Conservation (phyloP, 2,113 vertebrate species). For the Helogale parvula region DNA sequence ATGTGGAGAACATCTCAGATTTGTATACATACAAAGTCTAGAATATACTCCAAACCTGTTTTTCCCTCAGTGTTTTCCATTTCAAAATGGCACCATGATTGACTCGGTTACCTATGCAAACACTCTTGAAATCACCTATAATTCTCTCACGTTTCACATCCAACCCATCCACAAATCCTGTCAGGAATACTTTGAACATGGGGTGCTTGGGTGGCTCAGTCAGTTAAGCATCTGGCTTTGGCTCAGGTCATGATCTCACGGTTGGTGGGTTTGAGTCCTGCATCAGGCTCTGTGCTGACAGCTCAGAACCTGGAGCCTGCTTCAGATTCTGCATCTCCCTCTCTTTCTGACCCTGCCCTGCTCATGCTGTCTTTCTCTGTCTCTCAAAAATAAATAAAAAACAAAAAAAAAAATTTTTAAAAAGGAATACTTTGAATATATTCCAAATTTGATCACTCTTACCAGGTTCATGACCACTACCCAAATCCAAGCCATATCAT, state of each 20-base stretch:
- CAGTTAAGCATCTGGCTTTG: no score
- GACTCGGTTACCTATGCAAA: background rate
- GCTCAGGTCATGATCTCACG: no score
- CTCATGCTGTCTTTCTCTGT: no score
- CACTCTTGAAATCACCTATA: background rate
- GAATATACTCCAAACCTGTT: background rate
- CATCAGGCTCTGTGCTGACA: no score
- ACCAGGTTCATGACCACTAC: background rate
- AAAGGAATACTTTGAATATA: background rate
- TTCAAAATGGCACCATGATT: background rate
- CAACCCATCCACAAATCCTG: background rate
- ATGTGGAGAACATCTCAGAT: background rate
- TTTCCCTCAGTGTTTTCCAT: background rate
- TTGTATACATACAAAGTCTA: background rate
- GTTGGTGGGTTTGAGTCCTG: no score
- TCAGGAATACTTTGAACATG: background rate
- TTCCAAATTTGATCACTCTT: background rate
- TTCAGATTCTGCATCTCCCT: no score
- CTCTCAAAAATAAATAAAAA: no score
- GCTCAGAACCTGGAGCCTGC: no score
- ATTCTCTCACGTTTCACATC: background rate
- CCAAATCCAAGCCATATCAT: background rate
- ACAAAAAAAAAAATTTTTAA: no score
- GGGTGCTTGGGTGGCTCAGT: no score
- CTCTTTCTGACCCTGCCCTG: no score